These are phyloP conservation scores for Calonectris borealis DNA, from an alignment of 2,113 vertebrate genomes.

Conservation along the genomic window DNA sequence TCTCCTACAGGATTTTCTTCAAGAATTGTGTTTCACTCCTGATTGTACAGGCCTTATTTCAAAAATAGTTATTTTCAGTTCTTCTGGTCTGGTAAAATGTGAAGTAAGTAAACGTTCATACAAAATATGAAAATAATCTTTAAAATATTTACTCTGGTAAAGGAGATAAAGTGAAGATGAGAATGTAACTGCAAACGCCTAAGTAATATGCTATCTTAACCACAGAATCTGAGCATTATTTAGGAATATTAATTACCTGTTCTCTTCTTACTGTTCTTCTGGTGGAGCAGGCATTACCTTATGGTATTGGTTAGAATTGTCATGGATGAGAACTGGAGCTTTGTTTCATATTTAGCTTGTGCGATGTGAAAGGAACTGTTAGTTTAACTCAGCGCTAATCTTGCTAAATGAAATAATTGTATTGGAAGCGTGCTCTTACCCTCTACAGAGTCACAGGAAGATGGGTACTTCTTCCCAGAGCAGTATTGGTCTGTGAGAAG, in stretches of 20 bases:
- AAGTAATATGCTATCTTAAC: not conserved
- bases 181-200: not conserved
- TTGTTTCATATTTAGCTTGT: not conserved
- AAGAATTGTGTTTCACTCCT: conserved; percentile 88
- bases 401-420: not conserved
- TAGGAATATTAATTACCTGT: not conserved
- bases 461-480: not conserved
- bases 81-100: conserved; percentile 87
- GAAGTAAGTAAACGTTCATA: conserved; percentile 75
- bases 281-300: not conserved
- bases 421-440: not conserved
- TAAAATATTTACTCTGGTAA: not conserved
- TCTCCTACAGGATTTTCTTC: conserved; percentile 86
- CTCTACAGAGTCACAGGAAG: not conserved
- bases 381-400: not conserved
- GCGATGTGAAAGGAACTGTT: not conserved
- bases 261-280: not conserved
- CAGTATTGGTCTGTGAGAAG: not conserved
- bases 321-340: not conserved
- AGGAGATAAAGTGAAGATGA: not conserved
- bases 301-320: not conserved
- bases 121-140: not conserved
- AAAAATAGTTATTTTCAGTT: conserved; percentile 83
- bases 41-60: conserved; percentile 88
- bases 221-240: not conserved